Conservation (phyloP, 2,113 vertebrate species). For the Aix galericulata region DNA sequence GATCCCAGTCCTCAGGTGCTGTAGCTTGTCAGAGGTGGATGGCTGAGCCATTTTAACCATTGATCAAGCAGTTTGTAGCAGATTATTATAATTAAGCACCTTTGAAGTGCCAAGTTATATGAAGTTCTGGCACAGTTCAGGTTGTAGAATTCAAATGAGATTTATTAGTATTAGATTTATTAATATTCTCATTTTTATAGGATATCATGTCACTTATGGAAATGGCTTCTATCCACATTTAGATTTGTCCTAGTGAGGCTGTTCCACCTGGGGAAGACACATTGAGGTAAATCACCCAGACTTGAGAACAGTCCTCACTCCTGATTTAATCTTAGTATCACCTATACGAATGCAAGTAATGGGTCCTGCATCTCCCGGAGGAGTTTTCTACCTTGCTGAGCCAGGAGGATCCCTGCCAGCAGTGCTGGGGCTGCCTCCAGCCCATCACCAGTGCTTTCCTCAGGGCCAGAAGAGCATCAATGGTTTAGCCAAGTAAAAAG, state of each 20-base stretch:
- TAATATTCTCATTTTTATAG: neutral
- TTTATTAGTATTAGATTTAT: neutral
- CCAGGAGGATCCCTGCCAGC: neutral
- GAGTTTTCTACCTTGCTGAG: neutral
- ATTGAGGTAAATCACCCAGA: neutral
- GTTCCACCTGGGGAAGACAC: neutral
- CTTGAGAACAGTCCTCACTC: neutral
- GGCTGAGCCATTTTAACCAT: neutral
- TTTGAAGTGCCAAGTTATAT: slow-evolving; percentile 10
- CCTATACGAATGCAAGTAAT: neutral
- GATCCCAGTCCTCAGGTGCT: slow-evolving; percentile 4
- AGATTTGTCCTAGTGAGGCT: neutral
- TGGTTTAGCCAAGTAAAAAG: neutral
- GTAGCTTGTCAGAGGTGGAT: neutral
- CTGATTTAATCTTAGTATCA: neutral
- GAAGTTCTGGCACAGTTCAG: neutral
- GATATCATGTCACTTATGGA: neutral
- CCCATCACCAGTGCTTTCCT: neutral
- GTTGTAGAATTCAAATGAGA: neutral
- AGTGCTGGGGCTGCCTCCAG: neutral
- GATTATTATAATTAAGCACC: slow-evolving; percentile 14
- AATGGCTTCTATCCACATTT: neutral
- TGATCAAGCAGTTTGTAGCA: slow-evolving; percentile 42
- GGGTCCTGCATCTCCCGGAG: neutral
- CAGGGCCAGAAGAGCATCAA: neutral